These are phyloP conservation scores for Holacanthella duospinosa DNA, from an alignment of 2,888 invertebrate species.

Conservation along the genomic window DNA sequence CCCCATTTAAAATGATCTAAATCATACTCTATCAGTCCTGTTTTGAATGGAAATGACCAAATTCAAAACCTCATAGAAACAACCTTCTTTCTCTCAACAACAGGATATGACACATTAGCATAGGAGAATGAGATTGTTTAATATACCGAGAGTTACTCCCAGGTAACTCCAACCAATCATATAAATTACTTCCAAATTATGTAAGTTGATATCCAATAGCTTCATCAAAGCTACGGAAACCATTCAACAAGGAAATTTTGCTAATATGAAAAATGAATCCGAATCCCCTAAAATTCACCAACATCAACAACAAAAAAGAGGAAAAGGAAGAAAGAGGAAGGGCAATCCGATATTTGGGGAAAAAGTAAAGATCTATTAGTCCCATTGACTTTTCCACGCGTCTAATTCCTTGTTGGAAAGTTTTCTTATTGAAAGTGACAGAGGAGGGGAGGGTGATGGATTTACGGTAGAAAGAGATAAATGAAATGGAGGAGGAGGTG, in stretches of 20 bases:
- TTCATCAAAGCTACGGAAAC: no score
- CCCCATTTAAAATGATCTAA: slow-evolving; percentile 17
- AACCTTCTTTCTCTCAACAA: background rate
- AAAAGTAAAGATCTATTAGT: background rate
- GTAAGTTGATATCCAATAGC: no score
- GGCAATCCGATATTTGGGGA: no score
- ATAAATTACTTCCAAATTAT: background rate
- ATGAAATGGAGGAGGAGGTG: slow-evolving; percentile 26
- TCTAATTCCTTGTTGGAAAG: background rate
- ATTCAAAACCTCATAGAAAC: slow-evolving; percentile 6
- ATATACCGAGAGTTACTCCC: background rate
- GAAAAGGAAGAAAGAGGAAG: background rate
- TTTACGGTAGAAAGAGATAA: slow-evolving; percentile 24
- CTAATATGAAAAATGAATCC: background rate
- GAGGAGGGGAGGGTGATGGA: slow-evolving; percentile 9
- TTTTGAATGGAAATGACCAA: slow-evolving; percentile 22
- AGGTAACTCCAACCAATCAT: background rate
- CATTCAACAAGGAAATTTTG: background rate
- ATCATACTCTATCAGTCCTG: slow-evolving; percentile 25
- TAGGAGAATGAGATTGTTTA: background rate
- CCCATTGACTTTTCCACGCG: background rate
- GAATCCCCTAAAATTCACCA: background rate
- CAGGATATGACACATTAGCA: background rate
- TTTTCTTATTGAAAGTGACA: slow-evolving; percentile 6
- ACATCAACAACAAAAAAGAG: background rate